phyloP scores from a whole-genome alignment of 2,888 invertebrate genomes.

The Cryptops parisi region DNA sequence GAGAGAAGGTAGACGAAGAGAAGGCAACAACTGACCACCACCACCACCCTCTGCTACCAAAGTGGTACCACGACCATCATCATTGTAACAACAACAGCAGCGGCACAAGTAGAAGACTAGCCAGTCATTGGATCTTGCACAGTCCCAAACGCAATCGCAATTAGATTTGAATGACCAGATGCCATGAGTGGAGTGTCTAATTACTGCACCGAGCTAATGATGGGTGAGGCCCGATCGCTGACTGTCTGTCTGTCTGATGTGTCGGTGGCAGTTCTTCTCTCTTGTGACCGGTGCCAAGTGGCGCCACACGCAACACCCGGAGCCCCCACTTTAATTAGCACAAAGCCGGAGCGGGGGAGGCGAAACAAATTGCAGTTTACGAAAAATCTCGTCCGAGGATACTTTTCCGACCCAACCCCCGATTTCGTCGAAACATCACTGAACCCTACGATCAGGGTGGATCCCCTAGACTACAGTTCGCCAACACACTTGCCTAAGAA shows the following conservation, averaged over 20 bases:
- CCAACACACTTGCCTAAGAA: too few species aligned
- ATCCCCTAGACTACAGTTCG: too few species aligned
- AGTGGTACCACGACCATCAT: background rate
- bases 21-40: background rate
- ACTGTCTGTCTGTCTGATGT: background rate
- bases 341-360: background rate
- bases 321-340: background rate
- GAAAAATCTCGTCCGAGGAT: too few species aligned
- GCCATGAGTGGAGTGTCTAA: slow-evolving; percentile 7
- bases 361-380: too few species aligned
- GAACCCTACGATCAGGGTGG: too few species aligned
- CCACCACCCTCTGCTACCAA: too few species aligned
- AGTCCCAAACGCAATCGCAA: slow-evolving; percentile 11
- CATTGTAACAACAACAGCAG: too few species aligned
- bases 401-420: too few species aligned
- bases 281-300: background rate
- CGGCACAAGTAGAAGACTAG: too few species aligned
- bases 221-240: slow-evolving; percentile 11
- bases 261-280: background rate
- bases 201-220: slow-evolving; percentile 9
- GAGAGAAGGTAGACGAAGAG: background rate
- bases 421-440: too few species aligned
- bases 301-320: background rate
- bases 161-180: slow-evolving; percentile 14
- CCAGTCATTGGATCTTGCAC: background rate